A percentile compares a stretch with the other conserved stretches of the same genome.
These are phyloP conservation scores for Drosophila saltans DNA, from an alignment of 1,140 invertebrate species.

Conservation along the genomic window DNA sequence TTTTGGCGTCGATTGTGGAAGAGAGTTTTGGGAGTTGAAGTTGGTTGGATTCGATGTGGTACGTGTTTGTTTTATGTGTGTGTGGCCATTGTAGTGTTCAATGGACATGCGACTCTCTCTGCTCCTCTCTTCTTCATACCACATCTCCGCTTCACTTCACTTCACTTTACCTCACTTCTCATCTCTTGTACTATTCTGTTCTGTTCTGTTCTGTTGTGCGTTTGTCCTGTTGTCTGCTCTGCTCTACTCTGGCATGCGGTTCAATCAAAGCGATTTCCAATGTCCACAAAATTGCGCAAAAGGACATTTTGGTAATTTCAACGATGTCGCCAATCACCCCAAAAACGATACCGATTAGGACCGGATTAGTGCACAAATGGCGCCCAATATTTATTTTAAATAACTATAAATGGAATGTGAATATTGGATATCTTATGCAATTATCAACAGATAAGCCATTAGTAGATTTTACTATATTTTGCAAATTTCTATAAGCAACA, in stretches of 20 bases:
- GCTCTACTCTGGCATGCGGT: slow-evolving; percentile 60
- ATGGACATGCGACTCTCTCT: slow-evolving; percentile 28
- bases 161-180: neutral
- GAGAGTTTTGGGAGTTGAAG: slow-evolving; percentile 21
- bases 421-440: too few relatives aligned
- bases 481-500: too few relatives aligned
- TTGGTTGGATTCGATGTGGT: slow-evolving; percentile 26
- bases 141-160: neutral
- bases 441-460: too few relatives aligned
- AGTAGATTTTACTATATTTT: too few relatives aligned
- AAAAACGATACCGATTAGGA: slow-evolving; percentile 18
- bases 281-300: slow-evolving; percentile 81
- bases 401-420: too few relatives aligned
- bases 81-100: slow-evolving; percentile 66
- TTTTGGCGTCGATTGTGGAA: slow-evolving; percentile 60
- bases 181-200: neutral
- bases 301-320: slow-evolving; percentile 82
- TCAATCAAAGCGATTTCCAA: slow-evolving; percentile 82
- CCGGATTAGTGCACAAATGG: slow-evolving; percentile 13
- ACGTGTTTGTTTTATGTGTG: slow-evolving; percentile 77
- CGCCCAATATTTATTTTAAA: neutral
- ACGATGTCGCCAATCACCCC: slow-evolving; percentile 41
- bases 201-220: neutral
- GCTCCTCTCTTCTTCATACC: neutral
- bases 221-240: slow-evolving; percentile 57